These are phyloP conservation scores for Callipepla californica DNA, from an alignment of 2,113 vertebrate genomes.

Conservation along the genomic window DNA sequence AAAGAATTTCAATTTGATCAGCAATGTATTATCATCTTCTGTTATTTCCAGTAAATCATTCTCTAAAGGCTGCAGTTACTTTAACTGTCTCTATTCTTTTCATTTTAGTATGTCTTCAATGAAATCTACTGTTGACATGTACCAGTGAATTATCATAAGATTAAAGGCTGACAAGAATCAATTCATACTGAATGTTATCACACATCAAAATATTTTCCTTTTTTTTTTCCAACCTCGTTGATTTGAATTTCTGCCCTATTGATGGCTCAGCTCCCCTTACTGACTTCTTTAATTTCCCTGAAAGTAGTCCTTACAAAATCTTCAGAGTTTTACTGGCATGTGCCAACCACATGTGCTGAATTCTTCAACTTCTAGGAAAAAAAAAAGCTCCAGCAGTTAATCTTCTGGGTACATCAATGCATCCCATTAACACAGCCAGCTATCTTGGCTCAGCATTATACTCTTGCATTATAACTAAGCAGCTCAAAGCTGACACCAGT, in stretches of 20 bases:
- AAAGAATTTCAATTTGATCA: not conserved
- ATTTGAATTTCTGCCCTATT: not conserved
- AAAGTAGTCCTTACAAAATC: not conserved
- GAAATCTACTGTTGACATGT: not conserved
- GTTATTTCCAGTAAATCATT: not conserved
- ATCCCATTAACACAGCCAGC: not conserved
- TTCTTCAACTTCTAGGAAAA: not conserved
- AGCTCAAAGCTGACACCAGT: not conserved
- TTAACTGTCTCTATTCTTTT: not conserved
- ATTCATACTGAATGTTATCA: not conserved
- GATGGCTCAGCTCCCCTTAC: not conserved
- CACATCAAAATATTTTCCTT: not conserved
- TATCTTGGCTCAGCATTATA: not conserved
- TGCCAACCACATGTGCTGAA: not conserved
- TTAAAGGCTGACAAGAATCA: not conserved
- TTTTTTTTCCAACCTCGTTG: not conserved
- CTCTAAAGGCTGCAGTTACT: not conserved
- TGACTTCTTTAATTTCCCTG: not conserved
- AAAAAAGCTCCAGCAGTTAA: not conserved
- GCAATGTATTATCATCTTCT: not conserved
- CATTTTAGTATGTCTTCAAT: not conserved
- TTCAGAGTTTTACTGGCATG: not conserved
- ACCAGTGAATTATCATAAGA: not conserved
- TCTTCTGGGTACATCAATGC: not conserved
- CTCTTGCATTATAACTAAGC: not conserved